Evolutionary conservation across 2,888 invertebrate species (phyloP).

Genomic region (Nesidiocoris tenuis): DNA sequence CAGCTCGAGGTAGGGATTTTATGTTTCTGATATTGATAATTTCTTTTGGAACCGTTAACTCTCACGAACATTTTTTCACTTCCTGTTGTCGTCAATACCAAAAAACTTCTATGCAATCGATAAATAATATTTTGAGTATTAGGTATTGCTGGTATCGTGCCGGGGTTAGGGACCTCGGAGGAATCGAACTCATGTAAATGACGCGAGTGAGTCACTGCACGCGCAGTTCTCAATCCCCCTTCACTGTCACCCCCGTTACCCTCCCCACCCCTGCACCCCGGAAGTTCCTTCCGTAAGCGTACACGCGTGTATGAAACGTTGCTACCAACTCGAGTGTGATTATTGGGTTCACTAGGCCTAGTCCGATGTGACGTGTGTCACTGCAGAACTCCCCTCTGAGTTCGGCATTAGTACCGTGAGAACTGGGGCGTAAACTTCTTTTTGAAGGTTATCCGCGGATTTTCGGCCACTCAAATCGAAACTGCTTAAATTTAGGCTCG

Average conservation of each 20-base stretch:
- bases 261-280: not conserved
- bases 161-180: not conserved
- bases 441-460: not conserved
- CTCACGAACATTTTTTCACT: too few relatives aligned
- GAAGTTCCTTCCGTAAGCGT: not conserved
- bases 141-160: too few relatives aligned
- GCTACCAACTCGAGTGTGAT: not conserved
- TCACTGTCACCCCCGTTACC: not conserved
- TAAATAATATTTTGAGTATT: too few relatives aligned
- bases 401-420: not conserved
- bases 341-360: not conserved
- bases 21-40: too few relatives aligned
- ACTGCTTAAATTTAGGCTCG: too few relatives aligned
- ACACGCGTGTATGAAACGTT: not conserved
- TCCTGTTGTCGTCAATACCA: too few relatives aligned
- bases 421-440: not conserved
- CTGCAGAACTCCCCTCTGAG: not conserved
- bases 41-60: too few relatives aligned
- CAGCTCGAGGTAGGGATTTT: too few relatives aligned
- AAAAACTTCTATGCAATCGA: too few relatives aligned
- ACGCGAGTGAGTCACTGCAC: conserved; percentile 4
- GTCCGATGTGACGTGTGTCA: not conserved
- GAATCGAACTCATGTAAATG: conserved; percentile 23
- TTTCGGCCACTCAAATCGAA: too few relatives aligned
- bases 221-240: not conserved